These are phyloP conservation scores for Teleogryllus occipitalis DNA, from an alignment of 1,140 invertebrate genomes.

Conservation along the genomic window DNA sequence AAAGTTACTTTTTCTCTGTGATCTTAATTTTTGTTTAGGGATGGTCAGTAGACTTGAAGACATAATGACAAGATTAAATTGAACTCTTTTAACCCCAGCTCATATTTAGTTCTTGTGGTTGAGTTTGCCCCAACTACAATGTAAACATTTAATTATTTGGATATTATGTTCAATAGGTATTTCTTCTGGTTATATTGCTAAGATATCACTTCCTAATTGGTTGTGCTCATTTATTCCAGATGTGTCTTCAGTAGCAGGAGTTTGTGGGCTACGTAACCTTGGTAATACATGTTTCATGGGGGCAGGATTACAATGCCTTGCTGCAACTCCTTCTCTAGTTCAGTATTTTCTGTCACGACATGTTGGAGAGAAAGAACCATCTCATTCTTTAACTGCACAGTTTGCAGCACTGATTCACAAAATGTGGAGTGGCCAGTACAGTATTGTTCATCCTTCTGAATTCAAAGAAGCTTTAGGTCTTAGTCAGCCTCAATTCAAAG, in stretches of 20 bases:
- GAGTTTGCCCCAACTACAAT: too few relatives aligned
- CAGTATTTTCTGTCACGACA: conserved; percentile 45
- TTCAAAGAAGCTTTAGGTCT: conserved; percentile 54
- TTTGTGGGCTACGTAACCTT: conserved; percentile 56
- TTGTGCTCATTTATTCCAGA: not conserved
- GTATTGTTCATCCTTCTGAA: conserved; percentile 47
- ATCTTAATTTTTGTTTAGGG: too few relatives aligned
- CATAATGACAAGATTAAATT: too few relatives aligned
- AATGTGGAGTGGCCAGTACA: conserved; percentile 54
- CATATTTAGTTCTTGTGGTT: too few relatives aligned
- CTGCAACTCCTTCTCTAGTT: conserved; percentile 45
- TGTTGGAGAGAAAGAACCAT: conserved; percentile 34
- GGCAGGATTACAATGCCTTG: conserved; percentile 55
- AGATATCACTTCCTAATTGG: conserved; percentile 9
- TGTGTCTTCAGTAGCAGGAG: conserved; percentile 36
- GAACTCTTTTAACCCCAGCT: too few relatives aligned
- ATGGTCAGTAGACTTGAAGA: too few relatives aligned
- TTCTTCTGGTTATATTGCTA: not conserved
- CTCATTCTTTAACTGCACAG: conserved; percentile 40
- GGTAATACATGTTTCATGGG: conserved; percentile 70
- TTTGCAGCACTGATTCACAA: conserved; percentile 50
- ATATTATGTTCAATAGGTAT: too few relatives aligned
- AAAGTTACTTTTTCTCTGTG: too few relatives aligned
- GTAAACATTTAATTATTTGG: too few relatives aligned
- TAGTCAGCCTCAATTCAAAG: conserved; percentile 57